These are phyloP conservation scores for Imbricaverruca yamaguchii DNA, from an alignment of 2,888 invertebrate species.

Conservation along the genomic window DNA sequence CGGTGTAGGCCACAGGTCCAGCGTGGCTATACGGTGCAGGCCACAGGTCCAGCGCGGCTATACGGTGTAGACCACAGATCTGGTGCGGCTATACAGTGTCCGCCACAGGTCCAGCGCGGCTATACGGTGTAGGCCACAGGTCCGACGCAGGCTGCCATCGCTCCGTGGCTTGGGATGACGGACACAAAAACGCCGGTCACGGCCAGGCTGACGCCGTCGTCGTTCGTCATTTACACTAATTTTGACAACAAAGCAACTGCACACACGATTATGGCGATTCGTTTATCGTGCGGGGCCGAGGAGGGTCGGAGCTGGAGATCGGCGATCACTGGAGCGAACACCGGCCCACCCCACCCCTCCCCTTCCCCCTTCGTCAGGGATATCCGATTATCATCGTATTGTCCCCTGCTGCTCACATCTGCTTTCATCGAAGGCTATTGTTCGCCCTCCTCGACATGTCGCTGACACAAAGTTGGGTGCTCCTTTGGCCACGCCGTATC, in stretches of 20 bases:
- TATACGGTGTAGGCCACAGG: no score
- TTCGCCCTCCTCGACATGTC: neutral
- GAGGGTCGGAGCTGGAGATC: neutral
- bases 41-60: no score
- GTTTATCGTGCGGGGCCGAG: neutral
- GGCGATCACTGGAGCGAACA: neutral
- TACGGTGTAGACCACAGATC: no score
- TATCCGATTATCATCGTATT: slow-evolving; percentile 18
- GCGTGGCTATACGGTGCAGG: no score
- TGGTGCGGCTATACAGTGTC: no score
- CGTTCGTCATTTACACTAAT: slow-evolving; percentile 14
- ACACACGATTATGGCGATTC: slow-evolving; percentile 17
- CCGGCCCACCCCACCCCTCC: neutral
- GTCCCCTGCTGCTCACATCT: neutral
- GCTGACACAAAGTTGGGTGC: neutral
- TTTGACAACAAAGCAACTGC: neutral
- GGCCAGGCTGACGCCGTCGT: neutral
- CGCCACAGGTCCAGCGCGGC: no score
- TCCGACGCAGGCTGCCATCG: no score
- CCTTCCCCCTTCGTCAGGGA: neutral
- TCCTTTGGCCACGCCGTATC: neutral
- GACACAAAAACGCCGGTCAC: neutral
- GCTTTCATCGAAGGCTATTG: neutral
- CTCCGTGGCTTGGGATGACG: no score
- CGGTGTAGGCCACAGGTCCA: no score